These are phyloP conservation scores for Pelecanus crispus DNA, from an alignment of 2,113 vertebrate species.

Conservation along the genomic window DNA sequence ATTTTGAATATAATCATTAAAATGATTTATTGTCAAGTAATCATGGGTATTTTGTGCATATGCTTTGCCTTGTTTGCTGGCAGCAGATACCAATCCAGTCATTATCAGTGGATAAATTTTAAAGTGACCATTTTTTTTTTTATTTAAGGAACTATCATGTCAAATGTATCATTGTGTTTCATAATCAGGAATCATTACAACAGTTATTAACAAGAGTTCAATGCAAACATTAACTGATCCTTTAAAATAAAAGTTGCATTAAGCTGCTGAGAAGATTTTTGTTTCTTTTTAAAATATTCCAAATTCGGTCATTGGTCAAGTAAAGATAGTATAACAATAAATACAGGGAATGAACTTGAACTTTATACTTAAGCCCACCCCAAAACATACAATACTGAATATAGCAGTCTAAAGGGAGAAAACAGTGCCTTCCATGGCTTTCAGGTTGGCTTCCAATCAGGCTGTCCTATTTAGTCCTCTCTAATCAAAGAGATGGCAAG, in stretches of 20 bases:
- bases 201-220: neutral
- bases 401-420: neutral
- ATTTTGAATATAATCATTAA: slow-evolving; percentile 68
- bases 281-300: neutral
- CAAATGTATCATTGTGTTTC: neutral
- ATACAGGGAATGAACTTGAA: neutral
- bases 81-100: slow-evolving; percentile 39
- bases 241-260: neutral
- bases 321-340: neutral
- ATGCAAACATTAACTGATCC: neutral
- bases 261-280: neutral
- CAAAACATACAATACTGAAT: neutral
- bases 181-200: neutral
- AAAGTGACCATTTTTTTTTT: slow-evolving; percentile 38
- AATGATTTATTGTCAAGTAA: slow-evolving; percentile 68
- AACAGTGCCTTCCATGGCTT: neutral
- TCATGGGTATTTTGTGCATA: slow-evolving; percentile 54
- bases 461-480: neutral
- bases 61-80: slow-evolving; percentile 69
- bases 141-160: neutral
- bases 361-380: neutral
- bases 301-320: neutral
- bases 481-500: neutral
- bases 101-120: slow-evolving; percentile 47
- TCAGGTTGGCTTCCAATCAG: neutral